These are phyloP conservation scores for Andinoacara biseriatus DNA, from an alignment of 2,113 vertebrate genomes.

Conservation along the genomic window DNA sequence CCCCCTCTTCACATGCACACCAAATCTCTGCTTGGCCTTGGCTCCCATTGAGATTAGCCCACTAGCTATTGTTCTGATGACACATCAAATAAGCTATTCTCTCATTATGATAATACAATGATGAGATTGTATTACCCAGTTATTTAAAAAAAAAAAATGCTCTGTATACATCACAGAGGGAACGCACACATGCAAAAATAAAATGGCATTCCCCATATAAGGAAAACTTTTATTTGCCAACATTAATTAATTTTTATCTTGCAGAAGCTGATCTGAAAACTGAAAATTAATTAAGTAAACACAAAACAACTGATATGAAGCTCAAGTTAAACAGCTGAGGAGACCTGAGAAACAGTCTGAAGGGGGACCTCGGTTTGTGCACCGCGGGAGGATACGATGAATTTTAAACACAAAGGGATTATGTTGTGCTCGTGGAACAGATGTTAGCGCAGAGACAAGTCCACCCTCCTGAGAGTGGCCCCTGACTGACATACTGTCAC, in stretches of 20 bases:
- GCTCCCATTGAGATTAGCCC: constrained; percentile 65
- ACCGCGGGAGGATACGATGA: constrained; percentile 32
- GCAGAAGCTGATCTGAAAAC: background rate
- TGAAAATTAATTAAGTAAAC: background rate
- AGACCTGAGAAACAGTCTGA: background rate
- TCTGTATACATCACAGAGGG: background rate
- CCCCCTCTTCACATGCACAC: constrained; percentile 22
- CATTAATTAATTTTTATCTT: background rate
- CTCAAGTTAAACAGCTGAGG: constrained; percentile 3
- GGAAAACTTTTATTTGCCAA: background rate
- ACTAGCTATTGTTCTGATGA: constrained; percentile 61
- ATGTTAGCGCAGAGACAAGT: constrained; percentile 67
- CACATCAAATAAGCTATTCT: constrained; percentile 38
- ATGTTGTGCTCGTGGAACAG: constrained; percentile 60
- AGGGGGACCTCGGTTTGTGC: constrained; percentile 7
- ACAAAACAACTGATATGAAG: fast-evolving
- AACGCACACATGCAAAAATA: background rate
- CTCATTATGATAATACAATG: constrained; percentile 30
- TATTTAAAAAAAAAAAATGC: background rate
- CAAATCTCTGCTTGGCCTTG: constrained; percentile 63
- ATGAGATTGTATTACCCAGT: background rate
- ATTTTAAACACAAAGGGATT: constrained; percentile 58
- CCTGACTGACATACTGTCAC: constrained; percentile 57
- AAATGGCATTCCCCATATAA: background rate
- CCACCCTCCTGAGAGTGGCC: constrained; percentile 48